Percentiles rank a stretch among this genome's conserved stretches.
phyloP scores from a whole-genome alignment of 2,888 invertebrate species.

The Coenonympha glycerion region DNA sequence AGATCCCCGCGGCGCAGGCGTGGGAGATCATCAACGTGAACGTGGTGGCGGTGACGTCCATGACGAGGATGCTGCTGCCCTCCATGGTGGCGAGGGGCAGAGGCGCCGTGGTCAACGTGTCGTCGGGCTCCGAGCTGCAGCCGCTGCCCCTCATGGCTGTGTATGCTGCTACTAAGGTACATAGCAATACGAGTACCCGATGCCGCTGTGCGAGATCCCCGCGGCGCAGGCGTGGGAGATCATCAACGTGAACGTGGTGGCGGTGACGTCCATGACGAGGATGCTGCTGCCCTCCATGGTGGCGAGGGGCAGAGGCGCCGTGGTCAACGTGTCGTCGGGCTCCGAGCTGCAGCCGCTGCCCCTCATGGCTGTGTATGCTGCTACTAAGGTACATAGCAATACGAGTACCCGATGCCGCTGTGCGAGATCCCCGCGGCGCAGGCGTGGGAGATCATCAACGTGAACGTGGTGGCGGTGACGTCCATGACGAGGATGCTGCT shows the following conservation, averaged over 20 bases:
- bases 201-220: conserved; percentile 84
- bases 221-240: conserved; percentile 85
- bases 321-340: conserved; percentile 93
- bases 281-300: conserved; percentile 87
- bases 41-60: conserved; percentile 88
- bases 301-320: conserved; percentile 83
- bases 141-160: conserved; percentile 92
- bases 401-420: conserved; percentile 80
- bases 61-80: conserved; percentile 85
- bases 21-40: conserved; percentile 92
- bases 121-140: conserved; percentile 90
- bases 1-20: conserved; percentile 81
- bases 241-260: conserved; percentile 89
- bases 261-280: conserved; percentile 88
- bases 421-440: conserved; percentile 83
- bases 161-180: conserved; percentile 91
- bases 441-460: conserved; percentile 87
- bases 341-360: conserved; percentile 91
- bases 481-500: conserved; percentile 86
- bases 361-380: conserved; percentile 92
- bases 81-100: conserved; percentile 84
- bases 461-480: conserved; percentile 91
- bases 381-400: conserved; percentile 81
- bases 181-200: conserved; percentile 63
- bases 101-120: conserved; percentile 92